phyloP scores from a whole-genome alignment of 2,113 vertebrate genomes.

The Ptychochromis oligacanthus region DNA sequence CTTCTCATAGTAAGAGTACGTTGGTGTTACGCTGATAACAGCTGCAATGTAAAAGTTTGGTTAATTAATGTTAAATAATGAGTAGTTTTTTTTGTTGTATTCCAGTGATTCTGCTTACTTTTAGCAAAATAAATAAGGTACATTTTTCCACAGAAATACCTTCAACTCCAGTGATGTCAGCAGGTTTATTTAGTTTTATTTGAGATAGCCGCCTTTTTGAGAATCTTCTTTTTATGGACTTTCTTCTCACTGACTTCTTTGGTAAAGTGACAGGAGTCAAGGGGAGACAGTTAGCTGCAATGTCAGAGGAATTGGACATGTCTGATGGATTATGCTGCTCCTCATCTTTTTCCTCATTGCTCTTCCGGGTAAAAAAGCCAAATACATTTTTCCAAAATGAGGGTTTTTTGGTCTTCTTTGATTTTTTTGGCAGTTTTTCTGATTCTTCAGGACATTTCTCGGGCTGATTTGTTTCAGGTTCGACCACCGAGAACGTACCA shows the following conservation, averaged over 20 bases:
- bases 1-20: slow-evolving; percentile 78
- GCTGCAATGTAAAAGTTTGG: slow-evolving; percentile 51
- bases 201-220: slow-evolving; percentile 67
- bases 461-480: accelerated
- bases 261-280: background rate
- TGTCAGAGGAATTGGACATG: background rate
- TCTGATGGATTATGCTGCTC: slow-evolving; percentile 47
- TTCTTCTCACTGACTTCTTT: slow-evolving; percentile 52
- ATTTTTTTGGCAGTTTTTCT: slow-evolving; percentile 31
- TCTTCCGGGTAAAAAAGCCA: slow-evolving; percentile 76
- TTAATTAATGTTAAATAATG: background rate
- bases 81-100: background rate
- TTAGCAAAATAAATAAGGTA: background rate
- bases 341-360: slow-evolving; percentile 80
- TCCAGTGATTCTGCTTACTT: background rate
- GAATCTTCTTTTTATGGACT: slow-evolving; percentile 55
- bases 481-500: accelerated
- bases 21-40: slow-evolving; percentile 67
- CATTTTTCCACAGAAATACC: slow-evolving; percentile 26
- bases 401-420: slow-evolving; percentile 76
- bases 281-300: slow-evolving; percentile 26
- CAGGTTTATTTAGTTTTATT: slow-evolving; percentile 49
- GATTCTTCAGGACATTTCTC: background rate
- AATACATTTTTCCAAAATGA: slow-evolving; percentile 79
- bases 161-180: slow-evolving; percentile 57